Base-by-base conservation (phyloP, 2,888 invertebrate species). In the Lottia gigantea region DNA sequence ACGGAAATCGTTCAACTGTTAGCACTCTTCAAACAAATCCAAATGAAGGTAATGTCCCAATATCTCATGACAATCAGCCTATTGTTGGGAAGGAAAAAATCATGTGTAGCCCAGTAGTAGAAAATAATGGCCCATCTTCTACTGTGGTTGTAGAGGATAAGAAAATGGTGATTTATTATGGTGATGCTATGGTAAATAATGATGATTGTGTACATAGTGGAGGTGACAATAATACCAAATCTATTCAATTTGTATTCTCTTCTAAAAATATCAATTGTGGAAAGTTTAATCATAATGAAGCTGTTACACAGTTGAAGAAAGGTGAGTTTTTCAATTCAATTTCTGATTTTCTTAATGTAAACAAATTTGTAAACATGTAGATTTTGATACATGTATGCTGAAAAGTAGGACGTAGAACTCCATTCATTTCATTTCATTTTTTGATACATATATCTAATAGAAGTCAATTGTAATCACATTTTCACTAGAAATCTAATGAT, bases 211-310 rank as follows among this genome's bases (percentile, higher is more conserved):
- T 71, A 16, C 71, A 73, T 25, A 75, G 78, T 69, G 67, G 71
- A 40, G 76, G 70, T 40, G 75, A 76, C 67, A 76, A 75, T 46
- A 74, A 72, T 47, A 70, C 71, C 55, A 75, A 72, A 68, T 74
- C 74, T 64, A 76, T 76, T 49, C 72, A 76, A n/a, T 47, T 77
- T 23, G 46, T 64, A 26, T 76, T 74, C 65, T 25, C 74, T 46
- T 62, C 71, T 40, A 74, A 78, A 55, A 68, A 69, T 61, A 31
- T 73, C 49, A 75, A 65, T 45, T 71, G 65, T 47, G 74, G 71
- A 25, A 71, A 71, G 45, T 82, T 79, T 70, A 77, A 78, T 68
- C 62, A 76, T 31, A 72, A 69, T 45, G 82, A 82, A 62, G 78
- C 77, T 70, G 79, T 75, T 45, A 68, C 64, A 40, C 78, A 72